Evolutionary conservation across 2,888 invertebrate genomes (phyloP), one percentile per base, ranked within the genome.

Genomic region (Antheraea assamensis): DNA sequence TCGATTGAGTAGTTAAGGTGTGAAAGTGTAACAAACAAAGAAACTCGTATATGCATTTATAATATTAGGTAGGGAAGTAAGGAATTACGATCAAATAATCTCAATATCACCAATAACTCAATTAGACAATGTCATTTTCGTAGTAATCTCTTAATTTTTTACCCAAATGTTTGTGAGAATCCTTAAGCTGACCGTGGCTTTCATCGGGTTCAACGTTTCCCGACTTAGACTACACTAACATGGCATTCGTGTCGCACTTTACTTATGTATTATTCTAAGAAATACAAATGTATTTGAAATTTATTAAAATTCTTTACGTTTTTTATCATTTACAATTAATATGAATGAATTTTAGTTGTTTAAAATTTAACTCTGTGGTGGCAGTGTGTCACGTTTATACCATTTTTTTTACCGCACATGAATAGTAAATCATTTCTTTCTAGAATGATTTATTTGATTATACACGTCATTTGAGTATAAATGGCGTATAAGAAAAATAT

Each of bases 171-270:
- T 68, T 70, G 58, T 35, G 31, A 24, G 30, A 27, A 42, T 47
- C 70, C 70, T 73, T 73, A 73, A 72, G 35, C 71, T 70, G 68
- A 77, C 71, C 70, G 70, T 58, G 58, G 73, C 58, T 70, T 73
- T 70, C 71, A 42, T 70, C 74, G 83, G 82, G 87, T 87, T 88
- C 87, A 88, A 83, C 78, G 86, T 75, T 78, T 79, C 77, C 74
- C 72, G 74, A 74, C 72, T 74, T 73, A 78, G 78, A 79, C 79
- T 78, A 79, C 82, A 76, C 78, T 76, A 79, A 78, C 75, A 76
- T 78, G 58, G 76, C 76, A 75, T 78, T 75, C 75, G 77, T 74
- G 30, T 64, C 27, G 30, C 61, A 64, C 61, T 64, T 77, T 75
- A 74, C 76, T 73, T 70, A 76, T 78, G 75, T 72, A 78, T 76